phyloP scores from a whole-genome alignment of 2,113 vertebrate genomes.

The Neoarius graeffei region DNA sequence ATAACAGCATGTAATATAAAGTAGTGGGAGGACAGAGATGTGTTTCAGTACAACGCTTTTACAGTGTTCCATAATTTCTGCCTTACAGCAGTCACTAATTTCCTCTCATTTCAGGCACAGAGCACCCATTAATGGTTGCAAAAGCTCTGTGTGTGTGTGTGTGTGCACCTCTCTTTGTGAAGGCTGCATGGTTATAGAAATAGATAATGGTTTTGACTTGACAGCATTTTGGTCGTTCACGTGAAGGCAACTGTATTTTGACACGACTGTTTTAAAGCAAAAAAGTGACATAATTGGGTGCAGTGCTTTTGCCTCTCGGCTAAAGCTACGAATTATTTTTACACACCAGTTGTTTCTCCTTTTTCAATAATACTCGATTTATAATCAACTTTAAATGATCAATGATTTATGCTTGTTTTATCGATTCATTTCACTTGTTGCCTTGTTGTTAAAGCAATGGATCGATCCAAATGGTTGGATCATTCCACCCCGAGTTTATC shows the following conservation, averaged over 20 bases:
- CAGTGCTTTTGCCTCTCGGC: background rate
- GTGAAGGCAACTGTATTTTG: background rate
- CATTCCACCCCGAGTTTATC: background rate
- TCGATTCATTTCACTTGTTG: background rate
- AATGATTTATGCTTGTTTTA: background rate
- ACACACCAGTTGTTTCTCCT: too few relatives aligned
- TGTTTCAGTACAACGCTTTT: background rate
- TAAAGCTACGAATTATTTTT: background rate
- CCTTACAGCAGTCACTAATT: conserved; percentile 5
- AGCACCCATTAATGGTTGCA: background rate
- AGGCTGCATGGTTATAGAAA: background rate
- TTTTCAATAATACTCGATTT: background rate
- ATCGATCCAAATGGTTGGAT: too few relatives aligned
- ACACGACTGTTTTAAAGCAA: background rate
- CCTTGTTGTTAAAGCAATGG: background rate
- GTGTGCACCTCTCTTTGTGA: background rate
- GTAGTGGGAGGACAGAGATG: background rate
- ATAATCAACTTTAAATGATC: background rate
- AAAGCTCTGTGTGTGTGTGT: too few relatives aligned
- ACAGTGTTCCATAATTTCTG: background rate
- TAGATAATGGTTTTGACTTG: background rate
- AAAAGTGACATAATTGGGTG: background rate
- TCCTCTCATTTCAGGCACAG: background rate
- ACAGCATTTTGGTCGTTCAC: background rate
- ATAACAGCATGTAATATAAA: background rate